phyloP scores from a whole-genome alignment of 2,888 invertebrate genomes.

The Athalia circularis region DNA sequence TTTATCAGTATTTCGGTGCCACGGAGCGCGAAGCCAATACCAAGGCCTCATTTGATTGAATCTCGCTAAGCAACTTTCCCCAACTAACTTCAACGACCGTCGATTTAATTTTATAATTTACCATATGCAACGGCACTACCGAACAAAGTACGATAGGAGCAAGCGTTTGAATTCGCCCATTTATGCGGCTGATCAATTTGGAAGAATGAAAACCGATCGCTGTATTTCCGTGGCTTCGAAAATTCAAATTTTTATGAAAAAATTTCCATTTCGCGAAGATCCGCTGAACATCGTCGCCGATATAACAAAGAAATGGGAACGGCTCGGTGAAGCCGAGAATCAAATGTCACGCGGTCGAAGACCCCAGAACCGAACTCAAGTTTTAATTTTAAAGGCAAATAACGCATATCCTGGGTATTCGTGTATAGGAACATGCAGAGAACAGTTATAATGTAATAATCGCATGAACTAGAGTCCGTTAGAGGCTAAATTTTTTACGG shows the following conservation, averaged over 20 bases:
- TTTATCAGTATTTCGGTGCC: not conserved
- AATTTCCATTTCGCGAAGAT: not conserved
- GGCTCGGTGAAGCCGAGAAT: not conserved
- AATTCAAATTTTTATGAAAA: not conserved
- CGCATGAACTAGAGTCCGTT: too few relatives aligned
- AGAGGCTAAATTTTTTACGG: too few relatives aligned
- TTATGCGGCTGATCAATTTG: not conserved
- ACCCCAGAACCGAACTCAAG: not conserved
- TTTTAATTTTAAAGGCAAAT: too few relatives aligned
- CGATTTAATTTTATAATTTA: not conserved
- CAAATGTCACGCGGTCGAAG: slow-evolving; percentile 20
- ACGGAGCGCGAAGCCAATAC: not conserved
- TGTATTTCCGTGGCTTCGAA: not conserved
- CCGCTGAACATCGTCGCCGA: not conserved
- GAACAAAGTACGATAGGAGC: not conserved
- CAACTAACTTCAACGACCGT: slow-evolving; percentile 5
- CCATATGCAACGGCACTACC: not conserved
- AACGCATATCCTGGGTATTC: too few relatives aligned
- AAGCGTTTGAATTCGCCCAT: not conserved
- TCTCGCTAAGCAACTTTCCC: slow-evolving; percentile 32
- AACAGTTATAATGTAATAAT: too few relatives aligned
- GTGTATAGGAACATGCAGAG: too few relatives aligned
- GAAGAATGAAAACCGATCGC: not conserved
- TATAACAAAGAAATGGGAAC: slow-evolving; percentile 1
- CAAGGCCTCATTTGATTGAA: slow-evolving; percentile 15